phyloP scores from a whole-genome alignment of 2,888 invertebrate species.

The Barypeithes pellucidus region DNA sequence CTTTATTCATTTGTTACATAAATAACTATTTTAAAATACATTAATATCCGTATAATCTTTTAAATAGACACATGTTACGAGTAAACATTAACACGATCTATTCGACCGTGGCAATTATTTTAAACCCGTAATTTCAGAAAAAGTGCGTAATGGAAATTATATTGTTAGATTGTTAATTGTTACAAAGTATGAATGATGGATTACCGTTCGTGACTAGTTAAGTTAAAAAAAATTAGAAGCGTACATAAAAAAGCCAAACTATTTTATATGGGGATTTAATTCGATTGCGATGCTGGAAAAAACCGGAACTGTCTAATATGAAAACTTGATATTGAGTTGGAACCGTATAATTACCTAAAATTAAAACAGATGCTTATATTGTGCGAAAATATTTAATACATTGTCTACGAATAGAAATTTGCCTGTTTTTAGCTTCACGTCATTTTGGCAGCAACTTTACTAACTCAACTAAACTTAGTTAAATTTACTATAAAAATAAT shows the following conservation, averaged over 20 bases:
- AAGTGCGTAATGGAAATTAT: neutral
- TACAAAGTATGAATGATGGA: neutral
- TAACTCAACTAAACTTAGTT: no score
- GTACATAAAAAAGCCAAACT: neutral
- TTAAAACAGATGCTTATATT: no score
- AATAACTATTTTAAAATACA: neutral
- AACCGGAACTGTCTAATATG: conserved; percentile 7
- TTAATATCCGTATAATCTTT: no score
- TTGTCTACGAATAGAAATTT: no score
- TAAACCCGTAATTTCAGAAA: neutral
- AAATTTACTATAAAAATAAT: no score
- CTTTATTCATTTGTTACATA: no score
- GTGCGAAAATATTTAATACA: no score
- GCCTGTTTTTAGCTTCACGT: no score
- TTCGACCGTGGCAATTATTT: neutral
- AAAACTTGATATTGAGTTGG: neutral
- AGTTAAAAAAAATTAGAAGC: neutral
- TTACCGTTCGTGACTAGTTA: neutral
- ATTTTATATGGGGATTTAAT: neutral
- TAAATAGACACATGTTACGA: neutral
- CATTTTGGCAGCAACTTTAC: no score
- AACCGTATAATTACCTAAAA: neutral
- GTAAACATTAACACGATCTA: neutral
- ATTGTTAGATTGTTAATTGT: neutral
- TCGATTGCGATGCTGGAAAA: neutral